These are phyloP conservation scores for Phrynosoma blainvillii DNA, from an alignment of 2,113 vertebrate genomes.

Conservation along the genomic window DNA sequence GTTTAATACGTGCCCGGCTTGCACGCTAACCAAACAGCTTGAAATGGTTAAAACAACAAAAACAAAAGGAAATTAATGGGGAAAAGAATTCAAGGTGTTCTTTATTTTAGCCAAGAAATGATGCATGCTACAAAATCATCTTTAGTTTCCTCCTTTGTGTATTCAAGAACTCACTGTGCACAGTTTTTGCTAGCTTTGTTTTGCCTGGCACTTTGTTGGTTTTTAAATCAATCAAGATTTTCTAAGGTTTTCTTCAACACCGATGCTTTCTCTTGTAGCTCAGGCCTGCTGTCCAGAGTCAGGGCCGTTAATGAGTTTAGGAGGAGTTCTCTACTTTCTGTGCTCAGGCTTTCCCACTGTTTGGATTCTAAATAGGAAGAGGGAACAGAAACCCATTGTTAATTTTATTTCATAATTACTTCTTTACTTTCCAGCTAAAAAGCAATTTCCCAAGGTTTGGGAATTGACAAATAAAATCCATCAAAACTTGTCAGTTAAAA, in stretches of 20 bases:
- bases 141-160: conserved; percentile 70
- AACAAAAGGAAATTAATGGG: conserved; percentile 72
- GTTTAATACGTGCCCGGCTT: conserved; percentile 10
- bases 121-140: conserved; percentile 83
- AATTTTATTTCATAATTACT: neutral
- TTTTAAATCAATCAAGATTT: conserved; percentile 74
- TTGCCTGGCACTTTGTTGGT: conserved; percentile 78
- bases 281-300: conserved; percentile 90
- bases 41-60: conserved; percentile 15
- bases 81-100: conserved; percentile 80
- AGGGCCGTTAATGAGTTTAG: conserved; percentile 87
- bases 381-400: conserved; percentile 22
- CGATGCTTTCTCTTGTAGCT: conserved; percentile 90
- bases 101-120: conserved; percentile 83
- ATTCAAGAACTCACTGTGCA: conserved; percentile 73
- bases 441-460: neutral
- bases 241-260: conserved; percentile 89
- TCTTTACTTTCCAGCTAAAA: neutral
- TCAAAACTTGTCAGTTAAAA: neutral
- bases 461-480: neutral
- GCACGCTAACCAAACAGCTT: conserved; percentile 40
- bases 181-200: conserved; percentile 59
- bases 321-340: conserved; percentile 86
- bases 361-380: conserved; percentile 80
- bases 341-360: conserved; percentile 89